These are phyloP conservation scores for Formica aserva DNA, from an alignment of 2,888 invertebrate species.

Conservation along the genomic window DNA sequence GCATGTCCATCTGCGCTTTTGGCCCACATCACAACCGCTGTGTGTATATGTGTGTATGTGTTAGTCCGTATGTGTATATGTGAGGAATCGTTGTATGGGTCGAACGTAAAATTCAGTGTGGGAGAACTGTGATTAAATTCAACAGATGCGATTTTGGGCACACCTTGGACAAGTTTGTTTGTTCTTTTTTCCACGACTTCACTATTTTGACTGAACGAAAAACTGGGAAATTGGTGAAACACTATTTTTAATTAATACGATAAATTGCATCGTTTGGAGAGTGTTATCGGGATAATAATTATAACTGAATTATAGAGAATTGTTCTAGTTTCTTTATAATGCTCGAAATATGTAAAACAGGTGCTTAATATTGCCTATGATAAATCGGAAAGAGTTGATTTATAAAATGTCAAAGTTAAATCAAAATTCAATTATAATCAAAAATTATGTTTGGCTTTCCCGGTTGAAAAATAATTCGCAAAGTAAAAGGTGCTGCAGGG, in stretches of 20 bases:
- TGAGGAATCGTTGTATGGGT: background rate
- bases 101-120: constrained; percentile 40
- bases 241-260: background rate
- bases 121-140: constrained; percentile 50
- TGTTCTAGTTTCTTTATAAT: background rate
- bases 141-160: constrained; percentile 42
- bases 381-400: background rate
- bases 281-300: background rate
- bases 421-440: constrained; percentile 36
- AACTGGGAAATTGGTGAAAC: background rate
- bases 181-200: constrained; percentile 1
- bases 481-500: constrained; percentile 3
- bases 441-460: constrained; percentile 56
- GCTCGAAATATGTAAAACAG: background rate
- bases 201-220: constrained; percentile 4
- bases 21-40: constrained; percentile 10
- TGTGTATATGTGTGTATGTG: constrained; percentile 20
- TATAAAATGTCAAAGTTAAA: background rate
- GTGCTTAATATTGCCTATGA: background rate
- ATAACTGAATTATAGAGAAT: background rate
- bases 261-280: background rate
- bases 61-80: background rate
- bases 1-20: constrained; percentile 53
- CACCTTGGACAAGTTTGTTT: constrained; percentile 7
- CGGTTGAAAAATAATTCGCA: constrained; percentile 3